Evolutionary conservation across 2,797 vertebrate genomes (phyloP), one percentile per base, ranked within the genome.

Genomic region (Eulemur albifrons): DNA sequence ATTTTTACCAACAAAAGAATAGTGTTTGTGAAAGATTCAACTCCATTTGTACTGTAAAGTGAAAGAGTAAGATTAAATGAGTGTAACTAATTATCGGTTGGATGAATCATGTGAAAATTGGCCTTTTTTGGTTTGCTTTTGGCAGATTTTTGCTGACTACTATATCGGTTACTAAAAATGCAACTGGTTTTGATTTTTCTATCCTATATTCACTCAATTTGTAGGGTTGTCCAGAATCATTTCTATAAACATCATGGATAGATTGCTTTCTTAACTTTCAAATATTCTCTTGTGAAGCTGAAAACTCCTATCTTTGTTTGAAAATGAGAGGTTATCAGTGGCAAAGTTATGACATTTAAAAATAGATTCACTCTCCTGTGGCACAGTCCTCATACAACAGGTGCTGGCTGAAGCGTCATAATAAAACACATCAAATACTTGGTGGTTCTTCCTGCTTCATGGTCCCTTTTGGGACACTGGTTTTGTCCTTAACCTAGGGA

Each of bases 131-230:
- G 32, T 0, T 72, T 13, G 45, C 90, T 87, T 82, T 76, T 95
- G 96, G 88, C 93, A 97, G 65, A 94, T 93, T 98, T 98, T 70
- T 98, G 97, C 97, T 97, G 96, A 98, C 94, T 98, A 97, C 96
- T 95, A 20, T 52, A 17, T 48, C 96, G 80, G 85, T 90, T 98
- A 95, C 94, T 98, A 97, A 97, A 98, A 98, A 97, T 96, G 95
- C 63, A 97, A 77, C 54, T 82, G 95, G 92, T 91, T 97, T 98
- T 87, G 25, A 93, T 95, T 97, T 98, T 97, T 95, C 94, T 97
- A 96, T 96, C 97, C 97, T 96, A 95, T 81, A 92, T 95, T 95
- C 81, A 57, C 85, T 79, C 87, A 88, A 90, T 93, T 85, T 93
- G 83, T 50, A 96, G 59, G 90, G 50, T 92, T 92, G 35, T 0